These are phyloP conservation scores for Oconnorella tubifera DNA, from an alignment of 2,888 invertebrate genomes.

Conservation along the genomic window DNA sequence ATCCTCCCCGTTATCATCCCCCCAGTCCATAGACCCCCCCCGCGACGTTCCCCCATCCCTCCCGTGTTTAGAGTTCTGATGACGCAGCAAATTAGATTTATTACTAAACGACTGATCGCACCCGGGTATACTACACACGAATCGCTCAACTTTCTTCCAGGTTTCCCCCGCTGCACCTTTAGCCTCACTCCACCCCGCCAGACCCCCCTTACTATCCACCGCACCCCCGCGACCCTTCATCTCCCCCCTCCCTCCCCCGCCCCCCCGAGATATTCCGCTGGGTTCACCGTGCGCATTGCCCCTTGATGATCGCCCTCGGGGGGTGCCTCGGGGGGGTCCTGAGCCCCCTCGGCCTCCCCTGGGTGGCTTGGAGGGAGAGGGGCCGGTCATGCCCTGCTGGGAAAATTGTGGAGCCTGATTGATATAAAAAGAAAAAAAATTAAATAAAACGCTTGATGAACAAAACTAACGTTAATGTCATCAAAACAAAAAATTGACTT, in stretches of 20 bases:
- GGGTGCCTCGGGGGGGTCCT: too few relatives aligned
- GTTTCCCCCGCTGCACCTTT: constrained; percentile 4
- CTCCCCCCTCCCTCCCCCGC: neutral
- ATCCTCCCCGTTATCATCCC: neutral
- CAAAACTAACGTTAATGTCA: too few relatives aligned
- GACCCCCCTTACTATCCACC: neutral
- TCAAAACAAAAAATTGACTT: too few relatives aligned
- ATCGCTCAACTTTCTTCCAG: constrained; percentile 14
- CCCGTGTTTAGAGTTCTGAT: constrained; percentile 13
- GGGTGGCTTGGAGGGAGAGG: too few relatives aligned
- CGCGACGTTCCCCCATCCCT: neutral
- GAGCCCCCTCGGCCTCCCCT: too few relatives aligned
- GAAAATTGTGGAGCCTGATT: too few relatives aligned
- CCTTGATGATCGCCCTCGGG: neutral
- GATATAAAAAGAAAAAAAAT: too few relatives aligned
- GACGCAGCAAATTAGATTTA: constrained; percentile 9
- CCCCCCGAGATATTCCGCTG: neutral
- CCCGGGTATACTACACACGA: constrained; percentile 12
- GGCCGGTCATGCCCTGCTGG: too few relatives aligned
- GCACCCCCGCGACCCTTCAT: neutral
- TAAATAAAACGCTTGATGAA: too few relatives aligned
- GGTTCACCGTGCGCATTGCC: neutral
- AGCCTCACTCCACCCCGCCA: neutral
- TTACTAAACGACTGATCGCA: constrained; percentile 12
- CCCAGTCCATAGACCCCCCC: neutral